Percentiles rank a stretch among this genome's conserved stretches.
Evolutionary conservation across 2,797 vertebrate genomes (phyloP).

Genomic region (Scolopax rusticola): DNA sequence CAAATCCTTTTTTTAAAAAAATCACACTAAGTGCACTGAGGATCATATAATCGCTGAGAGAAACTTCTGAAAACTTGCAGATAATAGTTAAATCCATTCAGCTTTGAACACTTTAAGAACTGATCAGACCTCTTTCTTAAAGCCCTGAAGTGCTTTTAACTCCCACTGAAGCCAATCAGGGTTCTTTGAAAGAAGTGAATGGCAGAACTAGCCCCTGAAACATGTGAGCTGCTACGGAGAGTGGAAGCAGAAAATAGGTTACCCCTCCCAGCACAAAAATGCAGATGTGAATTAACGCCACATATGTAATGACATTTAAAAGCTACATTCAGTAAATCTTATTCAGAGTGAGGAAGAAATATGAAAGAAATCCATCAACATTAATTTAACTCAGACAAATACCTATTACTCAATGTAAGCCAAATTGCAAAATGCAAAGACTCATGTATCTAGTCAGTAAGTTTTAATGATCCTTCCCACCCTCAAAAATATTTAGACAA

Average conservation of each 20-base stretch:
- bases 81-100: conserved; percentile 56
- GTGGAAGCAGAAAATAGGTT: conserved; percentile 67
- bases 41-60: neutral
- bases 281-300: conserved; percentile 72
- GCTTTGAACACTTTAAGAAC: conserved; percentile 63
- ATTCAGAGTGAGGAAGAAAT: conserved; percentile 61
- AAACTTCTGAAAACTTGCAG: conserved; percentile 48
- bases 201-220: conserved; percentile 69
- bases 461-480: conserved; percentile 33
- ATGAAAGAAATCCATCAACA: conserved; percentile 72
- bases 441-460: conserved; percentile 4
- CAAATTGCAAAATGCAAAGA: conserved; percentile 38
- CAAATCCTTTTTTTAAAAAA: conserved; percentile 10
- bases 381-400: conserved; percentile 68
- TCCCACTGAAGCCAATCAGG: conserved; percentile 71
- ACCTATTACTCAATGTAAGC: conserved; percentile 56
- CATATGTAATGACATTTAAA: conserved; percentile 60
- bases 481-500: conserved; percentile 2
- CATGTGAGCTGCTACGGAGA: conserved; percentile 22
- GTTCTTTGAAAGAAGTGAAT: conserved; percentile 68
- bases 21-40: neutral
- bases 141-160: conserved; percentile 68
- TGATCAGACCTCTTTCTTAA: conserved; percentile 69
- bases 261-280: conserved; percentile 69
- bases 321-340: conserved; percentile 63